Evolutionary conservation across 2,797 vertebrate species (phyloP).

Genomic region (Halcyon chelicuti): DNA sequence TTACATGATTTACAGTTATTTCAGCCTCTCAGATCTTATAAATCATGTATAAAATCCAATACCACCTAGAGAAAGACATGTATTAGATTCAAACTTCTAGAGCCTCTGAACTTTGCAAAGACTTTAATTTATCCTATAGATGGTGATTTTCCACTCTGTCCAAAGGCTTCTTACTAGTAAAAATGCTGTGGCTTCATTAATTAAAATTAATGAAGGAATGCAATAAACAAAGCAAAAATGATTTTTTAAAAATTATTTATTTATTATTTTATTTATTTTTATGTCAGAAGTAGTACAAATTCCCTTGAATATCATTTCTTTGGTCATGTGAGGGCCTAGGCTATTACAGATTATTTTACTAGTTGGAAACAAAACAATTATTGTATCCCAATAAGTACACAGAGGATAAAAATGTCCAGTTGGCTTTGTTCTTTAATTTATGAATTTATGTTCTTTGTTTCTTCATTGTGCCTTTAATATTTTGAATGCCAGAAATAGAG

Average conservation of each 20-base stretch:
- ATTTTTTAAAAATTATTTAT: no score
- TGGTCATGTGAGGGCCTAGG: not conserved
- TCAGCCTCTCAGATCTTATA: not conserved
- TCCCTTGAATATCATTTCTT: not conserved
- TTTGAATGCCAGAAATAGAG: not conserved
- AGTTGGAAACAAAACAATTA: not conserved
- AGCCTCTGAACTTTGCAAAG: not conserved
- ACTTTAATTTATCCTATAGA: not conserved
- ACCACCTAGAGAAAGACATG: not conserved
- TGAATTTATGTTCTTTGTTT: not conserved
- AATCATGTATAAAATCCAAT: not conserved
- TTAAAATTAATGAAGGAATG: conserved; percentile 5
- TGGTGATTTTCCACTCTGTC: not conserved
- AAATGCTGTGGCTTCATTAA: not conserved
- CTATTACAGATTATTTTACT: not conserved
- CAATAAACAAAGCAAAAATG: not conserved
- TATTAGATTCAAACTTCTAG: not conserved
- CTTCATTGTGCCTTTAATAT: not conserved
- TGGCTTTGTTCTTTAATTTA: not conserved
- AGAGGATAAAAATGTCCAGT: not conserved
- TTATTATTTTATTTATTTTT: no score
- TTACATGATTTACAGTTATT: not conserved
- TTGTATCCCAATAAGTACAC: not conserved
- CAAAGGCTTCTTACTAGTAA: not conserved
- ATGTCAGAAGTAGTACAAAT: not conserved